Evolutionary conservation across 2,888 invertebrate species (phyloP), one percentile per base, ranked within the genome.

Genomic region (Stenchaetothrips biformis): DNA sequence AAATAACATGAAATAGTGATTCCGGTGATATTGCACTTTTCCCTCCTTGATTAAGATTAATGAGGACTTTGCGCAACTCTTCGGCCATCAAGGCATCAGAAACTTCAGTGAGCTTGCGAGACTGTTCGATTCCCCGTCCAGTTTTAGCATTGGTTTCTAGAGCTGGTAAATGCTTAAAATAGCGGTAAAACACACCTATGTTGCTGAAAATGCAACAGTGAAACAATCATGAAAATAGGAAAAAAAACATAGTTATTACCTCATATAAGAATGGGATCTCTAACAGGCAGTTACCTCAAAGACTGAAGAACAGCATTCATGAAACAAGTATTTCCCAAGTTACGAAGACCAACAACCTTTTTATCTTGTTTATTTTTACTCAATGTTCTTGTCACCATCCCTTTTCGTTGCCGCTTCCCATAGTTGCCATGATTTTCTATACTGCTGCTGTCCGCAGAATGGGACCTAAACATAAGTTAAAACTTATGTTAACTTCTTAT

Each of bases 251-350:
- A 37, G 37, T 37, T 37, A 37, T 37, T 4, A 1, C 37, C 37
- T 2, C 1, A 37, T 37, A 37, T 37, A 37, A 37, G 37, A 37
- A 37, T 37, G 37, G 37, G 2, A 37, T 37, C 37, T 37, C 37
- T 37, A 77, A 81, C 25, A 80, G 27, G 74, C 77, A 37, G 79
- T 77, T 53, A 81, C 62, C 25, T 21, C 79, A 95, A 89, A 83
- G 94, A 94, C 86, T 95, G 95, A 81, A 95, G 88, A 81, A 94
- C 94, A 27, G 94, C 93, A 87, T 94, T 94, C 94, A 95, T 94
- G 86, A 94, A 95, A 87, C 94, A 95, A 79, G 94, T 95, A 86
- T 94, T 95, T 83, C 94, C 94, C 86, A 94, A 89, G 88, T 94
- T 95, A 85, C 93, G 89, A 85, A 94, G 88, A 62, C 94, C 94